Conservation (phyloP, 2,113 vertebrate genomes). For the Trochalopteron elliotii region DNA sequence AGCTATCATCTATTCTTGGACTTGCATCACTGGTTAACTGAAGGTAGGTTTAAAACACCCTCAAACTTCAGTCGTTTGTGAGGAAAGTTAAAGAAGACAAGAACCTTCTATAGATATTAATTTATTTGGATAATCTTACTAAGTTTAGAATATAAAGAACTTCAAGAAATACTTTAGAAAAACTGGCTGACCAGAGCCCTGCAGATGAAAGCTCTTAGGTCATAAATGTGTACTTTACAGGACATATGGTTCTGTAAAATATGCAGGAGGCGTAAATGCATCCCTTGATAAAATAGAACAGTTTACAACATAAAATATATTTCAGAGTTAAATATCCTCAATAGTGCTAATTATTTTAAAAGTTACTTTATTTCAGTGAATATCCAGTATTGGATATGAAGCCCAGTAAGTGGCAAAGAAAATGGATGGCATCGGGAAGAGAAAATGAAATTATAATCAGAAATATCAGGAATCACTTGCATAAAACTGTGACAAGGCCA, state of each 20-base stretch:
- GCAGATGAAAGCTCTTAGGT: background rate
- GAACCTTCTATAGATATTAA: background rate
- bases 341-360: background rate
- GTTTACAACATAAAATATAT: background rate
- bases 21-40: background rate
- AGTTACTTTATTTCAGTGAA: background rate
- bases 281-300: background rate
- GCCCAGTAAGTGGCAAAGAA: background rate
- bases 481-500: background rate
- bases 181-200: background rate
- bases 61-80: fast-evolving
- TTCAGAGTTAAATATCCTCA: background rate
- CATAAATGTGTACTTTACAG: background rate
- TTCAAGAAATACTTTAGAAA: background rate
- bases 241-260: background rate
- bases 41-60: background rate
- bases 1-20: background rate
- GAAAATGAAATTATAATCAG: background rate
- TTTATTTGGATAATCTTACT: background rate
- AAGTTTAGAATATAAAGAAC: background rate
- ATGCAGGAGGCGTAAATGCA: background rate
- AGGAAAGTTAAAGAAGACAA: background rate
- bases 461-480: background rate
- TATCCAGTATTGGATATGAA: background rate
- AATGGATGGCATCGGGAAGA: background rate